Percentiles rank a stretch among this genome's conserved stretches.
phyloP scores from a whole-genome alignment of 2,888 invertebrate genomes.

The Rhingia campestris region DNA sequence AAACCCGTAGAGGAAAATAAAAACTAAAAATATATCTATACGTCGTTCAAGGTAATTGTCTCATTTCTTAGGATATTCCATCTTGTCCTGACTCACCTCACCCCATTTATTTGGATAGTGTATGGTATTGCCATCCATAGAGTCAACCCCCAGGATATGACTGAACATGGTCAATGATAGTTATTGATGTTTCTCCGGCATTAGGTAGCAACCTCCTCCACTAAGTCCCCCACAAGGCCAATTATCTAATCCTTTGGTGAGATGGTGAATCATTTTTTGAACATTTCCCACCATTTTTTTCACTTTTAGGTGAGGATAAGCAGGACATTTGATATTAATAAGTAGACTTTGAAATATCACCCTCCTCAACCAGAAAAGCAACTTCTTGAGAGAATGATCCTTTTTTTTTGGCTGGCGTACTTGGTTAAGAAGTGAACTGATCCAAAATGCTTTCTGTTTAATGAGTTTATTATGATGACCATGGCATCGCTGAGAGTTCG shows the following conservation, averaged over 20 bases:
- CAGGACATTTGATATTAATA: conserved; percentile 63
- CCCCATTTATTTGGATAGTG: conserved; percentile 29
- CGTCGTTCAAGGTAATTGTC: conserved; percentile 67
- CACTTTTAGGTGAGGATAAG: conserved; percentile 33
- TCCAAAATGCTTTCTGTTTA: conserved; percentile 42
- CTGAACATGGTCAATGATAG: conserved; percentile 51
- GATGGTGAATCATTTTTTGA: neutral
- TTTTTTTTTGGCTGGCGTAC: conserved; percentile 2
- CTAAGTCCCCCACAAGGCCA: conserved; percentile 40
- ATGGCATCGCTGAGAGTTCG: conserved; percentile 43
- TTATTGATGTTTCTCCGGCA: conserved; percentile 59
- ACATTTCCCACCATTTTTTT: neutral
- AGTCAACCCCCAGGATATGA: conserved; percentile 47
- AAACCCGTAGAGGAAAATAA: conserved; percentile 37
- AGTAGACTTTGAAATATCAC: conserved; percentile 49
- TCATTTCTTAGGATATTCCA: conserved; percentile 58
- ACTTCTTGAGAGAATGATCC: conserved; percentile 14
- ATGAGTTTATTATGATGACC: conserved; percentile 64
- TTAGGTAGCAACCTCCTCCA: conserved; percentile 6
- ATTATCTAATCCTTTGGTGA: conserved; percentile 66
- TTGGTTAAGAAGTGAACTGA: conserved; percentile 24
- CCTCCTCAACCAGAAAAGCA: conserved; percentile 33
- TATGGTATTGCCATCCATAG: conserved; percentile 24
- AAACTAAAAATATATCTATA: conserved; percentile 14
- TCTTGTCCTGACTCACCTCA: conserved; percentile 38